Evolutionary conservation across 2,888 invertebrate genomes (phyloP).

Genomic region (Caenorhabditis sp.): DNA sequence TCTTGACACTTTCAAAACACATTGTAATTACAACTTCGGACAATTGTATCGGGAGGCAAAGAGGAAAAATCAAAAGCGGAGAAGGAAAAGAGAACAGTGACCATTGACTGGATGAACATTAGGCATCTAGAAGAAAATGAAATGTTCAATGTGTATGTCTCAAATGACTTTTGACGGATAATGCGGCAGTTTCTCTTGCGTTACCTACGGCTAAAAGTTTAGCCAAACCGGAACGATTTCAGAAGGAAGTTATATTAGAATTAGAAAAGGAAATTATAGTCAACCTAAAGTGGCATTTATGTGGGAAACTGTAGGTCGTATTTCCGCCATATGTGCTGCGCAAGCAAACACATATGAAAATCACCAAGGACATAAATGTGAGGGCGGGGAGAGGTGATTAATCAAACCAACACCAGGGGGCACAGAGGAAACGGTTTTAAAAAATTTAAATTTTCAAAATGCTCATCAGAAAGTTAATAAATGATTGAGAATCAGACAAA

Average conservation of each 20-base stretch:
- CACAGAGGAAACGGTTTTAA: not conserved
- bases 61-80: not conserved
- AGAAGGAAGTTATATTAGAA: not conserved
- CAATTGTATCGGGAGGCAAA: constrained; percentile 30
- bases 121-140: not conserved
- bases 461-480: no score
- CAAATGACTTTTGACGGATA: not conserved
- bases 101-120: constrained; percentile 7
- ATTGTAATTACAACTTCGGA: constrained; percentile 46
- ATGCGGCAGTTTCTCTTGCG: not conserved
- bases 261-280: not conserved
- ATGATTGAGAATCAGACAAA: no score
- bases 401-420: constrained; percentile 35
- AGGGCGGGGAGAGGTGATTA: constrained; percentile 22
- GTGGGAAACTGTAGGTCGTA: not conserved
- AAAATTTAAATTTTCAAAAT: not conserved
- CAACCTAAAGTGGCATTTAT: not conserved
- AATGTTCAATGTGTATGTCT: no score
- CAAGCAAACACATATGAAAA: constrained; percentile 40
- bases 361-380: constrained; percentile 35
- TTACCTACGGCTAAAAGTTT: not conserved
- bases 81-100: constrained; percentile 5
- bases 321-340: constrained; percentile 8
- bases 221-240: no score
- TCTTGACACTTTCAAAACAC: constrained; percentile 31